Percentiles rank a stretch among this genome's conserved stretches.
Evolutionary conservation across 2,797 vertebrate species (phyloP).

Genomic region (Botia kubotai): DNA sequence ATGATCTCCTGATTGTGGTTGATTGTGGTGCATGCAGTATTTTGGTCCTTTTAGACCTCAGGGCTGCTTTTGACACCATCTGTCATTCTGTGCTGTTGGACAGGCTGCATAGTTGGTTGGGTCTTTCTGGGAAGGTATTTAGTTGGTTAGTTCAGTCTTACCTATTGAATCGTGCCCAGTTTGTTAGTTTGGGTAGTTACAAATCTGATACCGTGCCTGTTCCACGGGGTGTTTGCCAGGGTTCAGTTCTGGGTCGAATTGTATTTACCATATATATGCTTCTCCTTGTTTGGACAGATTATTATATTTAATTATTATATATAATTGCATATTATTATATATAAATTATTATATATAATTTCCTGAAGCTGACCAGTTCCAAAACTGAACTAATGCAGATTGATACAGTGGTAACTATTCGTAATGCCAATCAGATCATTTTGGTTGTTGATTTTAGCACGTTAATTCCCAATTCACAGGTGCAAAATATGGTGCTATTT

Average conservation of each 20-base stretch:
- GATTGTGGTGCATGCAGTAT: no score
- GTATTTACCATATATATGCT: neutral
- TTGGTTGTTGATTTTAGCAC: no score
- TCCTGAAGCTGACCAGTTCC: neutral
- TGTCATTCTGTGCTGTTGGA: neutral
- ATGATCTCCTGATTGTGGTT: no score
- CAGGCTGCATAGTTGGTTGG: neutral
- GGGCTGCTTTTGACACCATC: no score
- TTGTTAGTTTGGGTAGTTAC: no score
- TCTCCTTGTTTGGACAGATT: neutral
- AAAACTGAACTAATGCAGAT: neutral
- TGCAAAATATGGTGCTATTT: neutral
- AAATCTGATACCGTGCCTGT: neutral
- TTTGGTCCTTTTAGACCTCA: no score
- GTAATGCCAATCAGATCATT: no score
- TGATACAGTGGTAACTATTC: neutral
- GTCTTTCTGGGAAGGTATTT: neutral
- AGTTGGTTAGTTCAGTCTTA: neutral
- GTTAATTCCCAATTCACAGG: neutral
- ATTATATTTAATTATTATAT: neutral
- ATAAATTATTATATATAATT: neutral
- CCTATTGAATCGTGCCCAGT: neutral
- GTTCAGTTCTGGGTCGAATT: neutral
- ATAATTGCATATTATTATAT: no score
- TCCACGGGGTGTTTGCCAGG: neutral